phyloP scores from a whole-genome alignment of 2,113 vertebrate species.

The Fregata magnificens region DNA sequence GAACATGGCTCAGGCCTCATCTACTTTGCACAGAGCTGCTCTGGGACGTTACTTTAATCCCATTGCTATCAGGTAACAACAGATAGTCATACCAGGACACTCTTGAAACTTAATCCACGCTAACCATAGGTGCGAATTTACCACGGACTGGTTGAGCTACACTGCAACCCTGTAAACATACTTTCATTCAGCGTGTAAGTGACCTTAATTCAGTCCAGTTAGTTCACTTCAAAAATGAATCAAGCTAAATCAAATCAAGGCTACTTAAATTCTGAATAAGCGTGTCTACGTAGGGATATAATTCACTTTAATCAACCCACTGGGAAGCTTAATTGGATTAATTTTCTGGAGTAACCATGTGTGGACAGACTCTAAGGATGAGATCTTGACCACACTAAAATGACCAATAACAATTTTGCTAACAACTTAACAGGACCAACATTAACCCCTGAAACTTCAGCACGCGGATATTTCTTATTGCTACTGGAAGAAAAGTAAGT shows the following conservation, averaged over 20 bases:
- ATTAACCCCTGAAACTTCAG: not conserved
- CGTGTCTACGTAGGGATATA: not conserved
- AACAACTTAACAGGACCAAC: not conserved
- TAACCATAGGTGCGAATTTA: not conserved
- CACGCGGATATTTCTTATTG: too few species aligned
- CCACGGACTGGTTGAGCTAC: not conserved
- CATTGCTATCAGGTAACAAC: constrained; percentile 1
- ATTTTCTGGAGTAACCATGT: not conserved
- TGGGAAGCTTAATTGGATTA: constrained; percentile 24
- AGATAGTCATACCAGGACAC: not conserved
- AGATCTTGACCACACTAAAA: not conserved
- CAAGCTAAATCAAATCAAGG: not conserved
- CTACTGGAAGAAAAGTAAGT: too few species aligned
- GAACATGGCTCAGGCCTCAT: not conserved
- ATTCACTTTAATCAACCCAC: constrained; percentile 12
- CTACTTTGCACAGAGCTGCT: not conserved
- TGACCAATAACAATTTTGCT: not conserved
- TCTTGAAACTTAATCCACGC: not conserved
- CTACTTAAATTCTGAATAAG: not conserved
- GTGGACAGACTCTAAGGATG: not conserved
- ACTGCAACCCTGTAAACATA: not conserved
- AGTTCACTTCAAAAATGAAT: not conserved
- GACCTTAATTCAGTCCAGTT: not conserved
- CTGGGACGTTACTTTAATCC: not conserved
- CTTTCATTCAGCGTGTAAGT: not conserved